These are phyloP conservation scores for Zaprionus vittiger DNA, from an alignment of 1,140 invertebrate species.

Conservation along the genomic window DNA sequence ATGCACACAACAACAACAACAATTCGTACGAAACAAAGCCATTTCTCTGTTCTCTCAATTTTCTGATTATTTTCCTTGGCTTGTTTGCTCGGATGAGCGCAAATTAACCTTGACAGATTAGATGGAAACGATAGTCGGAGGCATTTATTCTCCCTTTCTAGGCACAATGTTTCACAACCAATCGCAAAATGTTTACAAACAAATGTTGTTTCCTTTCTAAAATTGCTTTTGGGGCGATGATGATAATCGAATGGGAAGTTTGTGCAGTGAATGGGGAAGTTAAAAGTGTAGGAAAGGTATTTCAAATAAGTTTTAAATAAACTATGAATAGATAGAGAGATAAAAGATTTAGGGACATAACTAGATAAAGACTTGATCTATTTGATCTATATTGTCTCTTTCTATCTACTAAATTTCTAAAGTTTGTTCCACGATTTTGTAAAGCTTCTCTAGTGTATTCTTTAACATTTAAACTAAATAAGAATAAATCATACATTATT, in stretches of 20 bases:
- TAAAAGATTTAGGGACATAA: too few relatives aligned
- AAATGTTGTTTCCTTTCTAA: constrained; percentile 17
- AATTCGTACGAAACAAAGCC: constrained; percentile 16
- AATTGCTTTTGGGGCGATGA: neutral
- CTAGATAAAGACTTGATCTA: too few relatives aligned
- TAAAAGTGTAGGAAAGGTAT: neutral
- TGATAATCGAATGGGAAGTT: neutral
- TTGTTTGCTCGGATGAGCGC: constrained; percentile 45
- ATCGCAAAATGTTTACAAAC: constrained; percentile 51
- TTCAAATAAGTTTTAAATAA: constrained; percentile 1
- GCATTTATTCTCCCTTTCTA: neutral
- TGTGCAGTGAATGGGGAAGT: neutral
- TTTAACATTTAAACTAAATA: too few relatives aligned
- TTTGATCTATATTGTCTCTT: too few relatives aligned
- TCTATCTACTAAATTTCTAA: too few relatives aligned
- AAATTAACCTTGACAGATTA: constrained; percentile 71
- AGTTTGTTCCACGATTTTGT: too few relatives aligned
- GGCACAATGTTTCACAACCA: constrained; percentile 25
- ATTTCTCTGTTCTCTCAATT: constrained; percentile 33
- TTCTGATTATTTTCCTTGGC: constrained; percentile 32
- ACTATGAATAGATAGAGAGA: too few relatives aligned
- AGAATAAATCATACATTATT: too few relatives aligned
- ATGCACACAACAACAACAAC: neutral
- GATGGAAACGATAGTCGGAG: constrained; percentile 41
- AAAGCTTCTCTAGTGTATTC: too few relatives aligned